A percentile compares a stretch with the other conserved stretches of the same genome.
These are phyloP conservation scores for Ferdinandea cuprea DNA, from an alignment of 2,888 invertebrate species.

Conservation along the genomic window DNA sequence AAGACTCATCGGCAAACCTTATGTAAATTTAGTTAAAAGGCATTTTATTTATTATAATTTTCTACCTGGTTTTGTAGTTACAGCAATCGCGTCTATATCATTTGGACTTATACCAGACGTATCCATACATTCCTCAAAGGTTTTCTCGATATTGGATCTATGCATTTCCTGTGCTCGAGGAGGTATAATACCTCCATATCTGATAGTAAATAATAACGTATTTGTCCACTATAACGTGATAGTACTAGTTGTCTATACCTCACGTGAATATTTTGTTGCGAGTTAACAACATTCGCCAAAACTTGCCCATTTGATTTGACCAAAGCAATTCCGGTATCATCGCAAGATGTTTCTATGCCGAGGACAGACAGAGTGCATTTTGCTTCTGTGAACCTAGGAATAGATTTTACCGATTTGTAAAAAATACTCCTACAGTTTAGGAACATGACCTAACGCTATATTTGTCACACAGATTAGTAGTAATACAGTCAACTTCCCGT, in stretches of 20 bases:
- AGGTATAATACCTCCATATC: slow-evolving; percentile 92
- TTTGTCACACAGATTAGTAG: too few species aligned
- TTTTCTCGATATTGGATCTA: slow-evolving; percentile 88
- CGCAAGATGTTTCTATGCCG: slow-evolving; percentile 98
- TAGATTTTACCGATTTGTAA: neutral
- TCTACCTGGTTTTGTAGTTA: slow-evolving; percentile 92
- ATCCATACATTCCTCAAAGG: slow-evolving; percentile 88
- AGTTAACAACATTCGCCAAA: slow-evolving; percentile 91
- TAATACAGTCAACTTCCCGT: too few species aligned
- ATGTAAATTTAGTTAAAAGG: neutral
- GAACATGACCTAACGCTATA: slow-evolving; percentile 18
- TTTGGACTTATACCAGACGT: slow-evolving; percentile 85
- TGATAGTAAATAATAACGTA: slow-evolving; percentile 55
- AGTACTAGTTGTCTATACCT: slow-evolving; percentile 83
- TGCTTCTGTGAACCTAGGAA: slow-evolving; percentile 5
- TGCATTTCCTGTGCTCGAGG: slow-evolving; percentile 93
- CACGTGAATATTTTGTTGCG: slow-evolving; percentile 90
- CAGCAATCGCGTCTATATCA: slow-evolving; percentile 93
- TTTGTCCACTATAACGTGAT: neutral
- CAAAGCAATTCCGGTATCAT: slow-evolving; percentile 97
- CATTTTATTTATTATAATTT: slow-evolving; percentile 36
- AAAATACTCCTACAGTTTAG: neutral
- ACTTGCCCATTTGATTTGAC: slow-evolving; percentile 89
- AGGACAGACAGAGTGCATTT: slow-evolving; percentile 84
- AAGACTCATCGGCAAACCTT: slow-evolving; percentile 86